Evolutionary conservation across 1,140 invertebrate genomes (phyloP).

Genomic region (Olivierus martensii): DNA sequence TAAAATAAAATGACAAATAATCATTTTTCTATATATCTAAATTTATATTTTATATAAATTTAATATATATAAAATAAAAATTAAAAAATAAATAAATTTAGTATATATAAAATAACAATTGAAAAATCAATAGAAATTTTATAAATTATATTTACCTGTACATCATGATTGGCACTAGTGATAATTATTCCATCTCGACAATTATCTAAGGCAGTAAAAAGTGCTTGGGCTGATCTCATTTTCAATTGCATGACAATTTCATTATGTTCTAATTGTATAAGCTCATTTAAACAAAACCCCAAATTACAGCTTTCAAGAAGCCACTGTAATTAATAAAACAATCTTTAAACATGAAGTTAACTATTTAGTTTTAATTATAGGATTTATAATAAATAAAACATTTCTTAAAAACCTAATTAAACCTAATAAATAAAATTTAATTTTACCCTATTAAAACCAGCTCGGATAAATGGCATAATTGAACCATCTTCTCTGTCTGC

Average conservation of each 20-base stretch:
- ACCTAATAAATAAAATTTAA: background rate
- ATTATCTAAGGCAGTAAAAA: conserved; percentile 68
- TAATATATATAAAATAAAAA: background rate
- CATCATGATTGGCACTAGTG: conserved; percentile 63
- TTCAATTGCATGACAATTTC: conserved; percentile 43
- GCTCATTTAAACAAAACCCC: conserved; percentile 53
- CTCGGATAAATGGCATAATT: conserved; percentile 27
- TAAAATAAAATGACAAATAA: too few species aligned
- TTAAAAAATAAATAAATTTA: too few species aligned
- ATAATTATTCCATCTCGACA: conserved; percentile 74
- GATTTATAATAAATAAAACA: too few species aligned
- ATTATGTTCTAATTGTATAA: conserved; percentile 50
- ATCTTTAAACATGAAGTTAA: too few species aligned
- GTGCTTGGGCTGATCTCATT: conserved; percentile 47
- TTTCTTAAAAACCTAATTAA: background rate
- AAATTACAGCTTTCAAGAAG: conserved; percentile 51
- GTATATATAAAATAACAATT: too few species aligned
- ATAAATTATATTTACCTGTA: conserved; percentile 59
- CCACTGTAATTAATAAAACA: conserved; percentile 37
- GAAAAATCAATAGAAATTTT: too few species aligned
- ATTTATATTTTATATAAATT: background rate
- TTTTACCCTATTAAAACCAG: conserved; percentile 34
- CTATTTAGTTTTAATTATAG: background rate
- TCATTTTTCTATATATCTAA: too few species aligned
- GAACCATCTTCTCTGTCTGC: conserved; percentile 30